phyloP scores from a whole-genome alignment of 1,140 invertebrate species.

The Delia radicum region DNA sequence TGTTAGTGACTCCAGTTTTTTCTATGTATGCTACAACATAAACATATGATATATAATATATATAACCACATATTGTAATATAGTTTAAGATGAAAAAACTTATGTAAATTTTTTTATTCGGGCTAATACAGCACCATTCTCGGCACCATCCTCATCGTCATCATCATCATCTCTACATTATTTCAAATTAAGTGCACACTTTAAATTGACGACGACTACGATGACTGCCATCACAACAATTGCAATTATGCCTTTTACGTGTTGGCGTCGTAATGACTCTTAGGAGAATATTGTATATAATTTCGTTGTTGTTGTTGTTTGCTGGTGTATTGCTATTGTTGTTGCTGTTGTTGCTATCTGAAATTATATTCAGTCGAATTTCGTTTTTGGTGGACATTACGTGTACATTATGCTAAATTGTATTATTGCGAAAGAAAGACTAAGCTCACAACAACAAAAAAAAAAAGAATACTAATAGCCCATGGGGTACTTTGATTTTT shows the following conservation, averaged over 20 bases:
- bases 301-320: not conserved
- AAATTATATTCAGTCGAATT: not conserved
- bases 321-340: not conserved
- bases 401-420: not conserved
- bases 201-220: not conserved
- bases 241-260: not conserved
- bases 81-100: too few relatives aligned
- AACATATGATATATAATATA: too few relatives aligned
- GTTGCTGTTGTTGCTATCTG: not conserved
- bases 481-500: slow-evolving; percentile 4
- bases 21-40: too few relatives aligned
- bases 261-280: slow-evolving; percentile 1
- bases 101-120: too few relatives aligned
- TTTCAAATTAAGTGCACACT: not conserved
- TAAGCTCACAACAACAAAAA: too few relatives aligned
- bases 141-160: not conserved
- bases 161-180: not conserved
- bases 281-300: not conserved
- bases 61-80: too few relatives aligned
- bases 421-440: not conserved
- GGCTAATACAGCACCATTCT: not conserved
- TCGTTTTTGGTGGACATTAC: not conserved
- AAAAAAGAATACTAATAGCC: not conserved
- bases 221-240: not conserved
- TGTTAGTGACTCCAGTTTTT: too few relatives aligned